Evolutionary conservation across 1,140 invertebrate genomes (phyloP).

Genomic region (Pseudomyrmex dendroicus): DNA sequence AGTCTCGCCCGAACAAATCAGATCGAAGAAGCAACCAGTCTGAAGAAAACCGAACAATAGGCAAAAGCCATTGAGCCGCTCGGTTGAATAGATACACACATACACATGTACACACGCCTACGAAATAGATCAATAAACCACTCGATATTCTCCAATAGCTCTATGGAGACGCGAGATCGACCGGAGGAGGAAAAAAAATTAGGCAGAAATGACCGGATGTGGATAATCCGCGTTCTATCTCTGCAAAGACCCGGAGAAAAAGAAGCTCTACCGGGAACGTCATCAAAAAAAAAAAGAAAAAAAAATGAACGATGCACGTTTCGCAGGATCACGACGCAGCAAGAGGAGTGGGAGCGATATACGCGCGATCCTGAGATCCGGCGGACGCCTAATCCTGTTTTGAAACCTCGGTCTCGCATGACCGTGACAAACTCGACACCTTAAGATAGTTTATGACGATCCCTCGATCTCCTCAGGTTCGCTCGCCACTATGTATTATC

Average conservation of each 20-base stretch:
- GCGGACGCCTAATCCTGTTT: constrained; percentile 78
- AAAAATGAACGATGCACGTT: constrained; percentile 76
- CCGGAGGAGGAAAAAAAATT: constrained; percentile 65
- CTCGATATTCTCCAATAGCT: constrained; percentile 77
- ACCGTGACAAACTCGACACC: constrained; percentile 80
- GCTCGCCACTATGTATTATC: constrained; percentile 62
- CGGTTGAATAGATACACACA: constrained; percentile 68
- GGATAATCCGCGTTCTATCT: constrained; percentile 76
- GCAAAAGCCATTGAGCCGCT: constrained; percentile 69
- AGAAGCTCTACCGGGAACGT: constrained; percentile 47
- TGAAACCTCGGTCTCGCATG: constrained; percentile 78
- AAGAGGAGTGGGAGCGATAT: constrained; percentile 9
- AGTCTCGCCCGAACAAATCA: constrained; percentile 54
- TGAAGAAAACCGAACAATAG: constrained; percentile 73
- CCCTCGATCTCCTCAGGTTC: constrained; percentile 43
- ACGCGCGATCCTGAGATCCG: constrained; percentile 62
- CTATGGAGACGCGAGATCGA: constrained; percentile 38
- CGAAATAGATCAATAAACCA: constrained; percentile 78
- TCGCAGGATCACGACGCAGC: constrained; percentile 47
- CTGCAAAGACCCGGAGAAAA: constrained; percentile 43
- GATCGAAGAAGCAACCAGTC: constrained; percentile 63
- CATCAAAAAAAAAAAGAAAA: constrained; percentile 67
- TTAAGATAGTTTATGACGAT: constrained; percentile 75
- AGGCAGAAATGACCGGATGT: constrained; percentile 83
- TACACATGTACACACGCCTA: neutral